Evolutionary conservation across 2,888 invertebrate genomes (phyloP), one percentile per base, ranked within the genome.

Genomic region (Ophraella communa): DNA sequence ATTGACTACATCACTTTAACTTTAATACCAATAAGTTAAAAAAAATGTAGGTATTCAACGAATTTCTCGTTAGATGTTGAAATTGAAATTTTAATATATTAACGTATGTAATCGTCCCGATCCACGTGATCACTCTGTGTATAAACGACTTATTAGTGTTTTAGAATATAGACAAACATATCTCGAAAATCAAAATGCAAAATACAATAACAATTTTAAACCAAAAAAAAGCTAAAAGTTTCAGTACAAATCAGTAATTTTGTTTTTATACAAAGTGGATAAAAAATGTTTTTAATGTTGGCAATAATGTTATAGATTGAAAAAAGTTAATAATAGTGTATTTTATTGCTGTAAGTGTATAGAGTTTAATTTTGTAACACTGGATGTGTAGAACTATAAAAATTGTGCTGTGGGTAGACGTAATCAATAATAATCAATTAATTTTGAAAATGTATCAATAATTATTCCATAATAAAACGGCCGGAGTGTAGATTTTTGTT

Each of bases 291-390:
- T 72, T 69, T 71, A 74, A 73, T 67, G 74, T 76, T 75, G 76
- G 76, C 76, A 76, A 77, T 77, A 76, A 75, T 72, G 69, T 65
- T 64, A n/a, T 71, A 74, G 69, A 71, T 10, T 17, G 1, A 39
- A 39, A 14, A 4, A 39, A 14, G 17, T 17, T 39, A 69, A 65
- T 69, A 67, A 66, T 71, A 71, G 65, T 69, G 70, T 71, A 72
- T 70, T 71, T 71, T 54, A 47, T 71, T 66, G 73, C 73, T 72
- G 70, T 70, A 73, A 64, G 49, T 63, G 62, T 74, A 74, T 74
- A 75, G 73, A 73, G 67, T 74, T 76, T 76, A 76, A 72, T 76
- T 77, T 77, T 77, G 54, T 76, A 76, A 74, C 30, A 10, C n/a
- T 68, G 71, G 3, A 4, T 4, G 4, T 7, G 14, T 39, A 39